Conservation (phyloP, 2,888 invertebrate species). For the Corbicula japonica region DNA sequence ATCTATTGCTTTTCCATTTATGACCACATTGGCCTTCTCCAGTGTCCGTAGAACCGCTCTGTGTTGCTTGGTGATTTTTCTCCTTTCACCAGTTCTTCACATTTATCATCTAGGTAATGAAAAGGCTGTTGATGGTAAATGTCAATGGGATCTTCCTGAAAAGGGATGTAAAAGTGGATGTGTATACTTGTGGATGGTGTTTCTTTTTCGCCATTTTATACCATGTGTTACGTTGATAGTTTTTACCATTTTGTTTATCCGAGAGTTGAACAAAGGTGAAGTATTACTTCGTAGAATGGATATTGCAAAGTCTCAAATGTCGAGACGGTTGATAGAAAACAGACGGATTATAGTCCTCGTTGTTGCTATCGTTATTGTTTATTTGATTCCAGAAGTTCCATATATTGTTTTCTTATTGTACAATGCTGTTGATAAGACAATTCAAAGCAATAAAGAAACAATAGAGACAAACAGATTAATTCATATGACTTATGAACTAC, state of each 20-base stretch:
- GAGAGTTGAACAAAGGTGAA: constrained; percentile 12
- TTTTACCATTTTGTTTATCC: constrained; percentile 43
- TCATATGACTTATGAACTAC: constrained; percentile 32
- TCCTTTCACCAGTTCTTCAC: constrained; percentile 19
- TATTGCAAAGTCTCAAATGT: constrained; percentile 1
- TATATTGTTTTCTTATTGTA: constrained; percentile 46
- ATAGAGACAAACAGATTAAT: constrained; percentile 27
- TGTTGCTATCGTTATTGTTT: constrained; percentile 39
- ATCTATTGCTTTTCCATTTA: constrained; percentile 44
- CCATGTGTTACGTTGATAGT: constrained; percentile 45
- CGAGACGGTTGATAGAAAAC: constrained; percentile 20
- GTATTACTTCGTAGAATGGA: constrained; percentile 15
- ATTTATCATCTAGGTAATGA: constrained; percentile 28
- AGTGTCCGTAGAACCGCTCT: background rate
- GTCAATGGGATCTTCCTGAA: constrained; percentile 12
- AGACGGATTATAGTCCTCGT: constrained; percentile 48
- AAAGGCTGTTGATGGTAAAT: constrained; percentile 28
- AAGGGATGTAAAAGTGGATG: constrained; percentile 26
- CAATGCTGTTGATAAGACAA: constrained; percentile 19
- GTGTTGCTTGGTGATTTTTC: constrained; percentile 19
- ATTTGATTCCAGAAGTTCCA: constrained; percentile 54
- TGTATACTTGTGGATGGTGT: constrained; percentile 19
- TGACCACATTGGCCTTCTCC: constrained; percentile 8
- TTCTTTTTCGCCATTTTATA: constrained; percentile 31
- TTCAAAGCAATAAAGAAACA: constrained; percentile 8